Base-by-base conservation (phyloP, 2,113 vertebrate genomes). In the Bos javanicus region DNA sequence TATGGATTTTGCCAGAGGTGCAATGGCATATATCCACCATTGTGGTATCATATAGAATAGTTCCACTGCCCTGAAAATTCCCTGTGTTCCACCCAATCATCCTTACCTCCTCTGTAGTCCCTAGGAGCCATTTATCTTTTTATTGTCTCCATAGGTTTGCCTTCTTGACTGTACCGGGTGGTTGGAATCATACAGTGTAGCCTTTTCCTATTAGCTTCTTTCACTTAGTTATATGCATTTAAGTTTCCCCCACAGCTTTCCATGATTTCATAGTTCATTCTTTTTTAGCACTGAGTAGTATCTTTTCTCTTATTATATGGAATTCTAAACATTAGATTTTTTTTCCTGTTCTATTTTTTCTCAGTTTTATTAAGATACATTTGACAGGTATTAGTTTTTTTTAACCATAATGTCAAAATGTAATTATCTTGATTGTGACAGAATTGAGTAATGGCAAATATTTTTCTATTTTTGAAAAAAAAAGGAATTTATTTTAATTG, bases 391-490 rank as follows among this genome's bases (percentile, higher is more conserved):
- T 82, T n/a, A n/a, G 46, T 82, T 52, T 52, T 80, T 81, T 52
- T 82, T 26, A 6, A 85, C 57, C 33, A 4, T 52, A 26, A 87
- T 3, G 25, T 94, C 28, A 92, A 71, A 92, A 85, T 78, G 16
- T 94, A 91, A 62, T 23, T 71, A 23, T 59, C 56, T 80, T 81
- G 87, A 67, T 57, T 91, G 57, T 56, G 57, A 64, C n/a, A 62
- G 21, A 96, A 89, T 71, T 43, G n/a, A 36, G 3, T 97, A 39
- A 71, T 71, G 6, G 4, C 57, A 92, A 56, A 7, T 87, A 64
- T 95, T 89, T 82, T 97, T 43, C 28, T 60, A 87, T 60, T 95
- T 97, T 96, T 71, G 17, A 36, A 71, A n/a, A 30, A 36, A 36
- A 48, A 67, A 67, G 8, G 17, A 21, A 21, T 71, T 36, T 67